phyloP scores from a whole-genome alignment of 2,113 vertebrate species.

The Thomomys bottae region DNA sequence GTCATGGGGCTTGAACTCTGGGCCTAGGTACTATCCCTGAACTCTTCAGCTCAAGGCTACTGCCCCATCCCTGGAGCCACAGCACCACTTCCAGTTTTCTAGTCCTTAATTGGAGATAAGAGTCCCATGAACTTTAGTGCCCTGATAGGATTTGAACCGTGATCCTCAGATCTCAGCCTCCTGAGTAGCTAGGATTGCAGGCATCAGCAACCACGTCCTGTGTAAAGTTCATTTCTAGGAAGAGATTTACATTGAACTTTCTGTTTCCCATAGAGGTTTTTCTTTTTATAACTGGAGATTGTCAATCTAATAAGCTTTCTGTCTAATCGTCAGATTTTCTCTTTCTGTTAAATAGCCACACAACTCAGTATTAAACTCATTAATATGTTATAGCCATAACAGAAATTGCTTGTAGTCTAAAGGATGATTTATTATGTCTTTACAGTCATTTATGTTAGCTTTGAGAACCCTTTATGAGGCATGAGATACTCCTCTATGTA shows the following conservation, averaged over 20 bases:
- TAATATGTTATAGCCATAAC: not conserved
- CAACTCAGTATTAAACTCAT: not conserved
- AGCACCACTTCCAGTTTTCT: too few species aligned
- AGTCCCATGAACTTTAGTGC: too few species aligned
- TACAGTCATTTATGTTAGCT: not conserved
- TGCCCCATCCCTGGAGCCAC: too few species aligned
- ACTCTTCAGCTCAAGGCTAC: too few species aligned
- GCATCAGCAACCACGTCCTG: too few species aligned
- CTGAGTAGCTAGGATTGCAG: too few species aligned
- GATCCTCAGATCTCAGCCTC: too few species aligned
- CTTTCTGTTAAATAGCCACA: not conserved
- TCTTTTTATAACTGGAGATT: not conserved
- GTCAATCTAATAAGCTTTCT: not conserved
- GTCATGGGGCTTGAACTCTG: too few species aligned
- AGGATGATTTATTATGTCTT: not conserved
- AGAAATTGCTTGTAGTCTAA: not conserved
- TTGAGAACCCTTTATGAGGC: not conserved
- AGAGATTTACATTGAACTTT: not conserved
- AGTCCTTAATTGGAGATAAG: too few species aligned
- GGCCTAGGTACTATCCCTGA: too few species aligned
- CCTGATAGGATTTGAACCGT: too few species aligned
- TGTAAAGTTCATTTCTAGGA: constrained; percentile 40
- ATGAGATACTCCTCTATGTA: not conserved
- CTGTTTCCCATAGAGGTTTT: not conserved
- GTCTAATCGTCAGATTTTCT: not conserved